Base-by-base conservation (phyloP, 2,797 vertebrate genomes). In the Hyperoplus lanceolatus region DNA sequence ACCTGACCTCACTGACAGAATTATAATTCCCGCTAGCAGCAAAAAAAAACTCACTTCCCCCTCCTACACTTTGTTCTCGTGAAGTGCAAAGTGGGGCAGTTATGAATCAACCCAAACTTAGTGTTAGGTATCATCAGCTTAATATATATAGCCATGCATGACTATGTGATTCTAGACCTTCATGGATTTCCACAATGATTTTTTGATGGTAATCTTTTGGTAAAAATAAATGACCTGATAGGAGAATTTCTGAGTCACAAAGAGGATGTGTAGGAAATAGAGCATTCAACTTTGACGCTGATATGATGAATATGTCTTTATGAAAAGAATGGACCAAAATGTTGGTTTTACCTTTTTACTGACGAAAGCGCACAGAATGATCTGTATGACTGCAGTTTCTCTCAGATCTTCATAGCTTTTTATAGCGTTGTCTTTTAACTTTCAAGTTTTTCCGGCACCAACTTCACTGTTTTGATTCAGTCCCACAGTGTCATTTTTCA, bases 1-100 rank as follows among this genome's bases (percentile, higher is more conserved):
- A 77, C 41, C 43, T 66, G 72, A 79, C 78, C 77, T 67, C 18
- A 0, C 51, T 51, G 79, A 8, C 74, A 62, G 57, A 71, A 48
- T 70, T 3, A 73, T 77, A 43, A 45, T 59, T 66, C 69, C 56
- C 49, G 57, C 49, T 38, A 77, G 71, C 67, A 56, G 38, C 18
- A 54, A 50, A 29, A 29, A 29, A 29, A 29, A 63, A 58, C 68
- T 77, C 69, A 38, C n/a, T 51, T 16, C 61, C 51, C 72, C 51
- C 72, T 63, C 59, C 57, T 48, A 13, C 42, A 1, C 55, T 53
- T 1, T 54, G 48, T 63, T 61, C 53, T 67, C 51, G 38, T 63
- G 54, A 51, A 55, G 48, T 10, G 50, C 63, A 38, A 80, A 72
- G 51, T 63, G 49, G 64, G 0, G 15, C 60, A 64, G 49, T 56